phyloP scores from a whole-genome alignment of 2,797 vertebrate genomes.

The Erithacus rubecula region DNA sequence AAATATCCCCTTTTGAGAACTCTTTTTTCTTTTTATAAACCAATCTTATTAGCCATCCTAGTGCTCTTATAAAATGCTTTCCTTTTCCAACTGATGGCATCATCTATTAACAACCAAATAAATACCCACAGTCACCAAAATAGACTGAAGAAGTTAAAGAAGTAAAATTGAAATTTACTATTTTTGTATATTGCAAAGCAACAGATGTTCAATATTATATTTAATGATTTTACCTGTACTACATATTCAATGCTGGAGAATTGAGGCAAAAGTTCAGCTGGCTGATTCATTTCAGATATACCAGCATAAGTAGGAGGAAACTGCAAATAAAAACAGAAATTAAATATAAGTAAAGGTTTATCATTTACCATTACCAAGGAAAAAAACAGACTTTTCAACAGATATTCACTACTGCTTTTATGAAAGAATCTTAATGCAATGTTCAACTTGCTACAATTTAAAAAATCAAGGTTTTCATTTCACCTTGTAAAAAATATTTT shows the following conservation, averaged over 20 bases:
- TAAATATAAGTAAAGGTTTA: neutral
- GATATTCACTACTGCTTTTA: neutral
- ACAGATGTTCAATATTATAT: neutral
- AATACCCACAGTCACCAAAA: neutral
- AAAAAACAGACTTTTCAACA: neutral
- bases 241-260: constrained; percentile 99
- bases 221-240: constrained; percentile 84
- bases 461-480: neutral
- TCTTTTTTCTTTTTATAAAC: neutral
- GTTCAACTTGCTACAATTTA: neutral
- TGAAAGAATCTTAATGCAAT: neutral
- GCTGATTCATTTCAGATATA: constrained; percentile 96
- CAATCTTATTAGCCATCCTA: neutral
- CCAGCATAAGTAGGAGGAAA: constrained; percentile 96
- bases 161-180: neutral
- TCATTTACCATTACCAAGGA: neutral
- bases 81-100: neutral
- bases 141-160: neutral
- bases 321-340: constrained; percentile 69
- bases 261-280: constrained; percentile 93
- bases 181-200: neutral
- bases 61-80: neutral
- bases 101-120: neutral
- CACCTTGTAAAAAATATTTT: neutral
- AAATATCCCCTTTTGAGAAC: neutral